Percentiles rank a stretch among this genome's conserved stretches.
Evolutionary conservation across 37 sponge, comb jelly and placozoan species (phyloP).

Genomic region (Ianthella basta): DNA sequence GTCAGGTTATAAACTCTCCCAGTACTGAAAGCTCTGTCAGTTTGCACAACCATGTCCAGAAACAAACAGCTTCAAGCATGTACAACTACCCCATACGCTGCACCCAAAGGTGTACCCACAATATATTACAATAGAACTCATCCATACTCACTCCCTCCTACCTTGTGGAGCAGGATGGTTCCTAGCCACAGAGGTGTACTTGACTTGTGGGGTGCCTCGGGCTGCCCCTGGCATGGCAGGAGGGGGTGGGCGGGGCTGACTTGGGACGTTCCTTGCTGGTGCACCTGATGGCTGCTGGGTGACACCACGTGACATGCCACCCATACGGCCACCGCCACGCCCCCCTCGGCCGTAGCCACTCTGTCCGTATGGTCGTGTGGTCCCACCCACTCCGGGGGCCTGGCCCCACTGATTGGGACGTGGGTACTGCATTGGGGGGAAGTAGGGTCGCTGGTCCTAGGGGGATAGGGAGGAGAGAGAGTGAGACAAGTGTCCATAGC

Average conservation of each 20-base stretch:
- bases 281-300: conserved; percentile 29
- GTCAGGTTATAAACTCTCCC: too few species aligned
- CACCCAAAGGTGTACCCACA: too few species aligned
- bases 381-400: conserved; percentile 12
- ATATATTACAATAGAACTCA: too few species aligned
- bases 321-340: conserved; percentile 22
- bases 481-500: too few species aligned
- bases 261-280: conserved; percentile 16
- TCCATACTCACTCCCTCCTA: too few species aligned
- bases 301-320: background rate
- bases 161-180: conserved; percentile 59
- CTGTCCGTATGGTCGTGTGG: conserved; percentile 40
- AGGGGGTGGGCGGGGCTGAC: conserved; percentile 20
- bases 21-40: too few species aligned
- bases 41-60: too few species aligned
- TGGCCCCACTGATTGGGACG: conserved; percentile 61
- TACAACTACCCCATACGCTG: too few species aligned
- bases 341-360: conserved; percentile 37
- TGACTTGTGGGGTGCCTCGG: conserved; percentile 1
- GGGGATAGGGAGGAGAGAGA: too few species aligned
- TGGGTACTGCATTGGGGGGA: conserved; percentile 45
- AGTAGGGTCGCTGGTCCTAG: conserved; percentile 67
- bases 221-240: background rate
- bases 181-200: conserved; percentile 68
- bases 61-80: too few species aligned